Evolutionary conservation across 1,140 invertebrate genomes (phyloP).

Genomic region (Drosophila suzukii): DNA sequence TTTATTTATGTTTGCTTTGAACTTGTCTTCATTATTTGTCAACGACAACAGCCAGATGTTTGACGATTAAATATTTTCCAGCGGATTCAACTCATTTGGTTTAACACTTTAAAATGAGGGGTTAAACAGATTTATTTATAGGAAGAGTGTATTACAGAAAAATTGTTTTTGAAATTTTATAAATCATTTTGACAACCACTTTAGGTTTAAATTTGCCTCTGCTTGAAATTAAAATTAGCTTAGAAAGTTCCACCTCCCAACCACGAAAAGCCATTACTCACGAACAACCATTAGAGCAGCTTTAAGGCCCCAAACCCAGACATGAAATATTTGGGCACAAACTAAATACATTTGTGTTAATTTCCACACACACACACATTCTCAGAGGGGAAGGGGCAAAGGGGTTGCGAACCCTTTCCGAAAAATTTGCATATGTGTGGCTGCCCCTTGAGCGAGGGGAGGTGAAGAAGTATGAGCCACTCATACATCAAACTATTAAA

Average conservation of each 20-base stretch:
- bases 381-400: constrained; percentile 7
- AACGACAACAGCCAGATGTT: constrained; percentile 38
- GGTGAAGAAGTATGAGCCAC: constrained; percentile 29
- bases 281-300: constrained; percentile 54
- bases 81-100: constrained; percentile 9
- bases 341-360: constrained; percentile 83
- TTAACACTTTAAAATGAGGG: constrained; percentile 3
- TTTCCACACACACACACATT: constrained; percentile 51
- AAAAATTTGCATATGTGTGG: constrained; percentile 77
- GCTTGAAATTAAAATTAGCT: constrained; percentile 60
- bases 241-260: constrained; percentile 41
- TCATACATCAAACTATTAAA: constrained; percentile 83
- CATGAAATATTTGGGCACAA: constrained; percentile 63
- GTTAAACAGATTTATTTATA: neutral
- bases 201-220: constrained; percentile 11
- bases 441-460: constrained; percentile 29
- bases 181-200: neutral
- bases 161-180: neutral
- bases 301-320: constrained; percentile 55
- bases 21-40: constrained; percentile 78
- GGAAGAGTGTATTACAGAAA: neutral
- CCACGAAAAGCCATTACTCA: constrained; percentile 34
- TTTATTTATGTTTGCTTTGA: constrained; percentile 83
- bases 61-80: constrained; percentile 12
- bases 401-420: constrained; percentile 41